A percentile compares a stretch with the other conserved stretches of the same genome.
Evolutionary conservation across 2,113 vertebrate species (phyloP).

Genomic region (Centropus unirufus): DNA sequence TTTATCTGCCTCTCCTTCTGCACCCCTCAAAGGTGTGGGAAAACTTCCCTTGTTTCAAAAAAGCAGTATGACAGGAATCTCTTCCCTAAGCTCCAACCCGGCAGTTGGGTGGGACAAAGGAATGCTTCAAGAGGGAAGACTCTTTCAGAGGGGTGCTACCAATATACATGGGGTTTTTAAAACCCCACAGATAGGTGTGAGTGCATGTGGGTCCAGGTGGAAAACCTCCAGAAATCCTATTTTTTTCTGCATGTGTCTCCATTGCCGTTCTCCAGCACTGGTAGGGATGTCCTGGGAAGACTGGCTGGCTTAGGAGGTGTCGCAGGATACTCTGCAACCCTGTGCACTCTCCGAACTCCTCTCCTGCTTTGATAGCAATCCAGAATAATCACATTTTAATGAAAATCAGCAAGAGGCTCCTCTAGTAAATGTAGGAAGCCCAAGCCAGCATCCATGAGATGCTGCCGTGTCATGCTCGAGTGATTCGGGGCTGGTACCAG

Average conservation of each 20-base stretch:
- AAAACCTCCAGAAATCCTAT: neutral
- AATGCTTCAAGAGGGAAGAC: neutral
- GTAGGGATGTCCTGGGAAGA: neutral
- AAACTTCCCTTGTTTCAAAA: conserved; percentile 38
- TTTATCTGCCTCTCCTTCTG: conserved; percentile 27
- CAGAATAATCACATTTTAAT: rapidly evolving
- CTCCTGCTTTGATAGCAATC: neutral
- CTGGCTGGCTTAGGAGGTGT: neutral
- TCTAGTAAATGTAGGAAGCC: neutral
- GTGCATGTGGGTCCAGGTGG: rapidly evolving
- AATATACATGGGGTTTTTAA: neutral
- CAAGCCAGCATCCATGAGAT: neutral
- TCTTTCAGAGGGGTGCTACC: too few species aligned
- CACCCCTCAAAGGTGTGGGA: conserved; percentile 28
- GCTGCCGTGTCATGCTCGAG: neutral
- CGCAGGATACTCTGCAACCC: neutral
- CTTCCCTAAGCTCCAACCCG: neutral
- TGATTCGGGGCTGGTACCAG: neutral
- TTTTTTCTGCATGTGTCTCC: neutral
- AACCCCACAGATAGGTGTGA: rapidly evolving
- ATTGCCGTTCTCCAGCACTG: rapidly evolving
- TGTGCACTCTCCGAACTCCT: neutral
- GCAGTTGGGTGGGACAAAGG: neutral
- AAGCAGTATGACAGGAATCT: conserved; percentile 41
- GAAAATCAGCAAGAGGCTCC: neutral